Base-by-base conservation (phyloP, 2,113 vertebrate genomes). In the Emydura subglobosa region DNA sequence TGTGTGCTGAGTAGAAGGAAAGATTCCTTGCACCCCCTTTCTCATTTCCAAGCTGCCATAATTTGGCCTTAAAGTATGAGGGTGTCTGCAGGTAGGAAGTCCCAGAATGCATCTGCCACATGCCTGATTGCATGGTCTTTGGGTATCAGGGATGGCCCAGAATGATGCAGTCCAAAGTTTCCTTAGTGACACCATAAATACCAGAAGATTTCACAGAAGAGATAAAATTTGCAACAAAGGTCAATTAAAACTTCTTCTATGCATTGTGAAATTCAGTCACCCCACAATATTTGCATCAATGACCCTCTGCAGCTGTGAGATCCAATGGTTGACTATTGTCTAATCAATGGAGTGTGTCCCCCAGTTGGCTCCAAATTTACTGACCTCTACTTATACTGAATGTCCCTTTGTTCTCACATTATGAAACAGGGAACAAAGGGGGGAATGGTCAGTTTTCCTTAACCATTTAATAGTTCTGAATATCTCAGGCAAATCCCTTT, bases 291-390 rank as follows among this genome's bases (percentile, higher is more conserved):
- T 81, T 95, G 39, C 42, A 53, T 79, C 25, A 85, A 19, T 39
- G 87, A 92, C 5, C 6, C 22, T 25, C 39, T 39, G 12, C 8
- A 93, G 5, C 44, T 81, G 54, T 21, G 9, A 89, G 53, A 59
- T 31, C 17, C 25, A 89, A 14, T 12, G 47, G 24, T 61, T 50
- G 25, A 68, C 3, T 82, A 6, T 47, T 76, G 72, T 25, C 12
- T 88, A 86, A 42, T 29, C 1, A 0, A 76, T 47, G 1, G 54
- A 94, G 4, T 0, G 0, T 31, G 2, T 53, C 29, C 2, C 17
- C 92, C 1, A 1, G 44, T 22, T 1, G 0, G 24, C 54, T 91
- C 25, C n/a, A 72, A 44, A 84, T 47, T 51, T 1, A 53, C 29
- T 10, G 3, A 94, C 24, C 5, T 76, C 39, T 44, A 76, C 44